phyloP scores from a whole-genome alignment of 2,888 invertebrate species.

The Piscicola geometra region DNA sequence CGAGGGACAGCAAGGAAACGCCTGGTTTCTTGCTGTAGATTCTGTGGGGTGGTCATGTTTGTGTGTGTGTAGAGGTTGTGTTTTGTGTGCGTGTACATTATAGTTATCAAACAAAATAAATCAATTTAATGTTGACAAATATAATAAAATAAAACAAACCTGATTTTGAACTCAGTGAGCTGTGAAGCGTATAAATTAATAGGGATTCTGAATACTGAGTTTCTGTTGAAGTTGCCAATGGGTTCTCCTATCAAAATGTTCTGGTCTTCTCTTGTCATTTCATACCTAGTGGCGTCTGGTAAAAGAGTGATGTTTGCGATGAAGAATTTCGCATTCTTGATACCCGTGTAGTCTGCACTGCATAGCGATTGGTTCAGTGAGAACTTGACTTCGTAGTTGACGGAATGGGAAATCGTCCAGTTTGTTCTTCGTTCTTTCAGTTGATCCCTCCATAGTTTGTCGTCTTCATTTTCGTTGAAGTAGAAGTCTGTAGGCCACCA shows the following conservation, averaged over 20 bases:
- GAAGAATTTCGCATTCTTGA: neutral
- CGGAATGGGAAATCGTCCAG: neutral
- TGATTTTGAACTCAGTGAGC: constrained; percentile 73
- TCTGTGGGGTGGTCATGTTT: neutral
- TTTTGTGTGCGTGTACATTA: neutral
- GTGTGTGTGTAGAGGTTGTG: no score
- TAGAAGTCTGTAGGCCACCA: constrained; percentile 20
- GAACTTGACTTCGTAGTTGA: neutral
- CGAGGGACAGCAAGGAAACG: neutral
- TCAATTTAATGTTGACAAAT: neutral
- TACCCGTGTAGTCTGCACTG: neutral
- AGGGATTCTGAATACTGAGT: constrained; percentile 81
- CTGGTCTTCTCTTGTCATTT: constrained; percentile 77
- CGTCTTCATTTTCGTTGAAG: constrained; percentile 12
- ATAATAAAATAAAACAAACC: constrained; percentile 61
- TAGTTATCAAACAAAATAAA: neutral
- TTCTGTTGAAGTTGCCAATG: constrained; percentile 79
- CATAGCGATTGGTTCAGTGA: neutral
- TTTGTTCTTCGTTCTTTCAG: neutral
- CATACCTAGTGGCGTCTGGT: constrained; percentile 46
- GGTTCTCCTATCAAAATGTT: constrained; percentile 79
- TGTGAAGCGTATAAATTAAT: constrained; percentile 67
- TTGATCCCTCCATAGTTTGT: neutral
- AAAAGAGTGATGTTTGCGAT: neutral
- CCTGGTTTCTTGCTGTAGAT: constrained; percentile 15